phyloP scores from a whole-genome alignment of 2,797 vertebrate species.

The Crocodylus rhombifer region DNA sequence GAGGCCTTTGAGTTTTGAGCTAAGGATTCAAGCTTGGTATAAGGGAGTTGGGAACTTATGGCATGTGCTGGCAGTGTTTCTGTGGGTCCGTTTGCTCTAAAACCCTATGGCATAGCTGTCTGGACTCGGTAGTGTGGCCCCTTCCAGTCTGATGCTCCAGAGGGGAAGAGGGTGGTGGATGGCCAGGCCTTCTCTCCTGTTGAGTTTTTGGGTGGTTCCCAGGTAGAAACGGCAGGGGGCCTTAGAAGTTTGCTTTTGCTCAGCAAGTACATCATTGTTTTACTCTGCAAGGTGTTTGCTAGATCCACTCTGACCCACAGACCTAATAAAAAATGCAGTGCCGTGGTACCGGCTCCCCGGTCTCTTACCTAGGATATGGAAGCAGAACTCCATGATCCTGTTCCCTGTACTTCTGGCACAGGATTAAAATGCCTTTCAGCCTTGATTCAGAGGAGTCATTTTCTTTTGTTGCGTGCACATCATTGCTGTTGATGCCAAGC shows the following conservation, averaged over 20 bases:
- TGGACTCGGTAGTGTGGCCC: too few relatives aligned
- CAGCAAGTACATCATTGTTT: neutral
- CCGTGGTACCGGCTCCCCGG: neutral
- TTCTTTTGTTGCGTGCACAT: neutral
- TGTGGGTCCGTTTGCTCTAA: too few relatives aligned
- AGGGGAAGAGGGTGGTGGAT: too few relatives aligned
- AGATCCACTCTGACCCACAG: neutral
- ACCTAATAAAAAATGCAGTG: neutral
- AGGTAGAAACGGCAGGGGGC: neutral
- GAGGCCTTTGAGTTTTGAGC: too few relatives aligned
- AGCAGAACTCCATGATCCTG: neutral
- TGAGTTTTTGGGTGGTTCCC: neutral
- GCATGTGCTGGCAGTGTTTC: too few relatives aligned
- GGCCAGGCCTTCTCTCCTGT: too few relatives aligned
- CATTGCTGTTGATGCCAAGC: neutral
- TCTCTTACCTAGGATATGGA: neutral
- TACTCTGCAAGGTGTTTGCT: neutral
- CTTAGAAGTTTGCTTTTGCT: neutral
- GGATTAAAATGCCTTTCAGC: conserved; percentile 3
- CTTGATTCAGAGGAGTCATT: neutral
- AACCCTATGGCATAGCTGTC: too few relatives aligned
- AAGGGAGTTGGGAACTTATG: too few relatives aligned
- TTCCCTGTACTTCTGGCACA: neutral
- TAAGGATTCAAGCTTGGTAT: too few relatives aligned
- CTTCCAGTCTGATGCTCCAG: too few relatives aligned